Evolutionary conservation across 2,888 invertebrate genomes (phyloP).

Genomic region (Pammene aurita): DNA sequence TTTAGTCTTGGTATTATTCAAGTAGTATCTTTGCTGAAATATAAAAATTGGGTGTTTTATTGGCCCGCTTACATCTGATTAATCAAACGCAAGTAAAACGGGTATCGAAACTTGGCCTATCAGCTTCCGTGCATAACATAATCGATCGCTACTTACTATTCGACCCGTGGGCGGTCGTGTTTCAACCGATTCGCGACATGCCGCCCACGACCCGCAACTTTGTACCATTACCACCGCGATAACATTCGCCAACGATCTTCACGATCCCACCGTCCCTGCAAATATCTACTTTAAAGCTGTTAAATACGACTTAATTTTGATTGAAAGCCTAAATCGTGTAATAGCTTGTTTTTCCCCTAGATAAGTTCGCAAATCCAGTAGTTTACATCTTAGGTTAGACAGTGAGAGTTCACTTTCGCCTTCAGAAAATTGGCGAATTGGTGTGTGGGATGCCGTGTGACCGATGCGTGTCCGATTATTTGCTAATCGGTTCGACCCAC

Average conservation of each 20-base stretch:
- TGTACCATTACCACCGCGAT: slow-evolving; percentile 8
- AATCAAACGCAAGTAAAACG: background rate
- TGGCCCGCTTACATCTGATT: background rate
- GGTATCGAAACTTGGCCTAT: slow-evolving; percentile 20
- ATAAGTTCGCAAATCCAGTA: slow-evolving; percentile 38
- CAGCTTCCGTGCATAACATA: slow-evolving; percentile 27
- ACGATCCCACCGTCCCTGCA: background rate
- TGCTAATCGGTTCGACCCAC: slow-evolving; percentile 40
- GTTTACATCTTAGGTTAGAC: slow-evolving; percentile 60
- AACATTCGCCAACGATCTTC: slow-evolving; percentile 22
- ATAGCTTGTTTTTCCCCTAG: slow-evolving; percentile 15
- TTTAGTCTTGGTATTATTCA: no score
- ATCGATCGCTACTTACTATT: slow-evolving; percentile 36
- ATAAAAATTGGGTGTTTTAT: background rate
- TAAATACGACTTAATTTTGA: slow-evolving; percentile 1
- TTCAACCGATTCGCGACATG: slow-evolving; percentile 30
- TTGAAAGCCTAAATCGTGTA: background rate
- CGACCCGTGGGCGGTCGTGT: slow-evolving; percentile 38
- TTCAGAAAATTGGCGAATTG: slow-evolving; percentile 46
- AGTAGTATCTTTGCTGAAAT: background rate
- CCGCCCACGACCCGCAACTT: slow-evolving; percentile 19
- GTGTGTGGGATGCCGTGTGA: slow-evolving; percentile 38
- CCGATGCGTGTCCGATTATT: slow-evolving; percentile 38
- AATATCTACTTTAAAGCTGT: slow-evolving; percentile 3
- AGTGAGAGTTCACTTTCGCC: slow-evolving; percentile 70